These are phyloP conservation scores for Drosophila repletoides DNA, from an alignment of 1,140 invertebrate genomes.

Conservation along the genomic window DNA sequence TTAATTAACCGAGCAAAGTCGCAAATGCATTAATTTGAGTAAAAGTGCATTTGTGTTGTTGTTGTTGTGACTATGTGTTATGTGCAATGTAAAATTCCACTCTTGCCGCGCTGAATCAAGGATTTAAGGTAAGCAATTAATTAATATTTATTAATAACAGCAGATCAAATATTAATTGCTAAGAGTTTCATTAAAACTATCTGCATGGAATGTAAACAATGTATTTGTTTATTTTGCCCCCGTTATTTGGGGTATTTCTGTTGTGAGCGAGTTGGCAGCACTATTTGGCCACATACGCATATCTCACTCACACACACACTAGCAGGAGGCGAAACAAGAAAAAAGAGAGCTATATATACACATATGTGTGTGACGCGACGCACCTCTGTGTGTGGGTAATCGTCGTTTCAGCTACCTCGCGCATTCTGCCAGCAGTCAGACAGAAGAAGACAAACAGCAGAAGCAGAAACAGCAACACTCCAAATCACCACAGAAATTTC, in stretches of 20 bases:
- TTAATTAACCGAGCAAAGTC: neutral
- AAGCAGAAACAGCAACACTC: constrained; percentile 63
- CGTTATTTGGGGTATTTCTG: constrained; percentile 19
- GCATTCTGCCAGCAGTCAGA: constrained; percentile 54
- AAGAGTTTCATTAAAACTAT: no score
- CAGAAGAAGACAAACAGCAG: constrained; percentile 80
- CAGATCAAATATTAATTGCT: neutral
- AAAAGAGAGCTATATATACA: constrained; percentile 46
- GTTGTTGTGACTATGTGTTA: neutral
- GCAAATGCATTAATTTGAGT: constrained; percentile 7
- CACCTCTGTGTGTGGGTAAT: constrained; percentile 39
- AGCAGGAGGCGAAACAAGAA: constrained; percentile 24
- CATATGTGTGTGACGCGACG: constrained; percentile 18
- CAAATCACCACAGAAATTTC: constrained; percentile 57
- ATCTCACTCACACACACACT: constrained; percentile 70
- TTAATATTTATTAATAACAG: neutral
- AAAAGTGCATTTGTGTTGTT: constrained; percentile 4
- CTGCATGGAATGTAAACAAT: neutral
- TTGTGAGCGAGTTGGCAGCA: constrained; percentile 45
- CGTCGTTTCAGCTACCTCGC: constrained; percentile 51
- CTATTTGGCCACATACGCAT: constrained; percentile 58
- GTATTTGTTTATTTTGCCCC: constrained; percentile 11
- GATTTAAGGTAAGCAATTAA: constrained; percentile 1
- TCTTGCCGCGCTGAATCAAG: neutral
- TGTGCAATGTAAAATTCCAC: neutral